A percentile compares a stretch with the other conserved stretches of the same genome.
Conservation (phyloP, 2,797 vertebrate genomes). For the Ctenopoma kingsleyae region DNA sequence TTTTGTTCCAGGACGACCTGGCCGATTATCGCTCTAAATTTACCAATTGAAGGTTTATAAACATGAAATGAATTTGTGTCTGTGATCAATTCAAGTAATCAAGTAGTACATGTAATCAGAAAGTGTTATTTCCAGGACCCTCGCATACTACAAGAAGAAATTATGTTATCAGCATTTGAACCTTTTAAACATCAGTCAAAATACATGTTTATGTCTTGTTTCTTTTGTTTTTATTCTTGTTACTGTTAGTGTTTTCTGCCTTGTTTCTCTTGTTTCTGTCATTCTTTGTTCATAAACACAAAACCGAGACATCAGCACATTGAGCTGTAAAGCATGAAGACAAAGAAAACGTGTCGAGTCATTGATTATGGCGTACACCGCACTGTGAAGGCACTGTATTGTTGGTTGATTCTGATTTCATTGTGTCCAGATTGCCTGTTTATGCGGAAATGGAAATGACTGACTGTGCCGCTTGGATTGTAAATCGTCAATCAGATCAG, state of each 20-base stretch:
- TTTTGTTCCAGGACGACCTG: conserved; percentile 2
- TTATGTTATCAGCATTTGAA: background rate
- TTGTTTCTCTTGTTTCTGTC: conserved; percentile 18
- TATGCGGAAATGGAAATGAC: conserved; percentile 44
- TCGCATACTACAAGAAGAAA: background rate
- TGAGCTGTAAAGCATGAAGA: conserved; percentile 43
- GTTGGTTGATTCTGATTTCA: conserved; percentile 40
- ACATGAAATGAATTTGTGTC: background rate
- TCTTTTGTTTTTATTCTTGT: conserved; percentile 13
- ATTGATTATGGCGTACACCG: conserved; percentile 43
- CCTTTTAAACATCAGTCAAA: background rate
- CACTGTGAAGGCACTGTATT: background rate
- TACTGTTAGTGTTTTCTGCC: conserved; percentile 14
- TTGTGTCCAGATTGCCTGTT: conserved; percentile 50
- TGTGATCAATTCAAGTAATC: too few species aligned
- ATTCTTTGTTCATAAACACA: conserved; percentile 38
- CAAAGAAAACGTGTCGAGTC: conserved; percentile 34
- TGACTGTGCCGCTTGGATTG: conserved; percentile 22
- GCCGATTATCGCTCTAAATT: background rate
- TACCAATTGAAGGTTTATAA: background rate
- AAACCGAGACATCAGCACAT: conserved; percentile 34
- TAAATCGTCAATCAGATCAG: conserved; percentile 23
- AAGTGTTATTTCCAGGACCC: background rate
- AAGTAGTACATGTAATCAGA: background rate
- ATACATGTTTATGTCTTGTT: conserved; percentile 1